Percentiles rank a stretch among this genome's conserved stretches.
phyloP scores from a whole-genome alignment of 2,113 vertebrate genomes.

The Rhabdomys dilectus region DNA sequence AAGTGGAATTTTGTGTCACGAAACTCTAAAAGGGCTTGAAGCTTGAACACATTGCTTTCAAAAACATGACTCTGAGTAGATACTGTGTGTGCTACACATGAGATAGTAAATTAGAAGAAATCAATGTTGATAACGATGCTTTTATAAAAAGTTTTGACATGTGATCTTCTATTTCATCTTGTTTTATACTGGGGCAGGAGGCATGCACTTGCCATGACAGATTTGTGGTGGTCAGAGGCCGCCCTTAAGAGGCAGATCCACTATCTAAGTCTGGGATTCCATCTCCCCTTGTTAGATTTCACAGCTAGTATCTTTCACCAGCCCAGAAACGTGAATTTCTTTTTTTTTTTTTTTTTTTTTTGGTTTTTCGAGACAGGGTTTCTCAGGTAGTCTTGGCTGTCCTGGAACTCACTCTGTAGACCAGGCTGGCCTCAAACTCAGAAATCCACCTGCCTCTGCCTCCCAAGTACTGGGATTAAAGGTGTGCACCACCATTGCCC shows the following conservation, averaged over 20 bases:
- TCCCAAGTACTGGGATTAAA: too few relatives aligned
- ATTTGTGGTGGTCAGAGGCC: background rate
- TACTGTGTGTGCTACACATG: background rate
- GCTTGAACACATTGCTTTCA: background rate
- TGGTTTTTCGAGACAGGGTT: too few relatives aligned
- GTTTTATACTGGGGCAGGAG: background rate
- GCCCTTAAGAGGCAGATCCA: too few relatives aligned
- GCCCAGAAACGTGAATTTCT: background rate
- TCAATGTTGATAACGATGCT: background rate
- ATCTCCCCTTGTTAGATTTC: background rate
- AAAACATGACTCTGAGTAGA: background rate
- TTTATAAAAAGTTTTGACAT: background rate
- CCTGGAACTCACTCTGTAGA: too few relatives aligned
- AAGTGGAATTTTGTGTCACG: background rate
- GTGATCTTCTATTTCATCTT: background rate
- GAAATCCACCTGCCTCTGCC: too few relatives aligned
- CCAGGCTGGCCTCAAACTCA: too few relatives aligned
- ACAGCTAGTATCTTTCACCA: too few relatives aligned
- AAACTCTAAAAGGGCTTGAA: background rate
- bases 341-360: too few relatives aligned
- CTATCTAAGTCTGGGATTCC: background rate
- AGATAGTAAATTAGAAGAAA: conserved; percentile 26
- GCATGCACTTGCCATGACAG: background rate
- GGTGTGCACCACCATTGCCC: too few relatives aligned
- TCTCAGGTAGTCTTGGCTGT: too few relatives aligned